Evolutionary conservation across 1,140 invertebrate species (phyloP).

Genomic region (Portunus trituberculatus): DNA sequence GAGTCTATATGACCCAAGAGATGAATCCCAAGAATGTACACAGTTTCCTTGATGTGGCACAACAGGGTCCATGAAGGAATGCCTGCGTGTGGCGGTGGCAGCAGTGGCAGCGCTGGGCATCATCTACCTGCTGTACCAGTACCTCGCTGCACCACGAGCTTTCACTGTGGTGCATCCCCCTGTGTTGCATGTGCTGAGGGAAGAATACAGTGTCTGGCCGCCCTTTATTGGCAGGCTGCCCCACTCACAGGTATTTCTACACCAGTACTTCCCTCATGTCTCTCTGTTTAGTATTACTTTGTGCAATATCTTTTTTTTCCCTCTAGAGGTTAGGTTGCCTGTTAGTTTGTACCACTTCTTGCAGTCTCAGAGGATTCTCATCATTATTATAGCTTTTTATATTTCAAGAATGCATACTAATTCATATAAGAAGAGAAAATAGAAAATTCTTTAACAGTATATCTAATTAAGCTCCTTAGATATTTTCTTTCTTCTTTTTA

Average conservation of each 20-base stretch:
- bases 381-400: no score
- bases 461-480: no score
- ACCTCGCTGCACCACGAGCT: not conserved
- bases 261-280: no score
- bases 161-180: not conserved
- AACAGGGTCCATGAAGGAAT: not conserved
- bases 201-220: slow-evolving; percentile 35
- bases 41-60: not conserved
- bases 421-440: no score
- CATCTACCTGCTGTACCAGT: not conserved
- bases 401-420: no score
- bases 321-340: no score
- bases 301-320: no score
- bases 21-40: not conserved
- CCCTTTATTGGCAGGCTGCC: not conserved
- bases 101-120: not conserved
- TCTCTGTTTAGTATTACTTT: no score
- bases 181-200: not conserved
- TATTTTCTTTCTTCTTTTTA: no score
- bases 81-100: not conserved
- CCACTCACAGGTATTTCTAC: slow-evolving; percentile 37
- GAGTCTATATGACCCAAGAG: not conserved
- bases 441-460: no score
- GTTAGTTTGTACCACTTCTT: no score
- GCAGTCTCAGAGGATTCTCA: no score